Conservation (phyloP, 2,797 vertebrate species). For the Alfaro cultratus region DNA sequence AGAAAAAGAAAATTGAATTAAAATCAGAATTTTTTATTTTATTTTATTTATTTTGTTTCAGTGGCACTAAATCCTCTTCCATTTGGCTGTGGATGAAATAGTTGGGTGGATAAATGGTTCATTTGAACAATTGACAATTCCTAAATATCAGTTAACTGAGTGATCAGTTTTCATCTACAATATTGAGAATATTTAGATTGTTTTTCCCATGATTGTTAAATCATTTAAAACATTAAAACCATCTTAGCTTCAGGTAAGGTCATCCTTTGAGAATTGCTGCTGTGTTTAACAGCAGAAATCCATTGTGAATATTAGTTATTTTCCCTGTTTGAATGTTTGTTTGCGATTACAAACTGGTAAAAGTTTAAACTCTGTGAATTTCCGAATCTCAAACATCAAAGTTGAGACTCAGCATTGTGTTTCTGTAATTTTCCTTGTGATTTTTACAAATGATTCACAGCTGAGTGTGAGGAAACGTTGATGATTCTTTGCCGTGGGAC, state of each 20-base stretch:
- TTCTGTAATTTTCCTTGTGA: neutral
- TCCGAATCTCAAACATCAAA: neutral
- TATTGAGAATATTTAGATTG: neutral
- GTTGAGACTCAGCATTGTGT: neutral
- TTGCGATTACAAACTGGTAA: neutral
- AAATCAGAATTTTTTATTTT: too few relatives aligned
- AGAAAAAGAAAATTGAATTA: too few relatives aligned
- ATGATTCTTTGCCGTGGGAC: constrained; percentile 12
- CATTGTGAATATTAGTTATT: neutral
- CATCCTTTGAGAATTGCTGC: neutral
- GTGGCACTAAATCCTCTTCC: too few relatives aligned
- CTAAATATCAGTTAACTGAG: neutral
- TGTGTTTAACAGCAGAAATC: neutral
- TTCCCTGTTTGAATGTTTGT: neutral
- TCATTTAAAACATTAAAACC: neutral
- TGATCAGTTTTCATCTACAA: neutral
- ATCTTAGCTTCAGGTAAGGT: neutral
- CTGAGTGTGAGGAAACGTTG: neutral
- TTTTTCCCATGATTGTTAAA: neutral
- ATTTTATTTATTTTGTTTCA: too few relatives aligned
- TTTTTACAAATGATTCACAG: neutral
- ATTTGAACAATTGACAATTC: neutral
- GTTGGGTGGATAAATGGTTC: neutral
- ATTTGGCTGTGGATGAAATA: neutral
- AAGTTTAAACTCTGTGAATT: neutral